Evolutionary conservation across 2,797 vertebrate species (phyloP).

Genomic region (Halcyon badia): DNA sequence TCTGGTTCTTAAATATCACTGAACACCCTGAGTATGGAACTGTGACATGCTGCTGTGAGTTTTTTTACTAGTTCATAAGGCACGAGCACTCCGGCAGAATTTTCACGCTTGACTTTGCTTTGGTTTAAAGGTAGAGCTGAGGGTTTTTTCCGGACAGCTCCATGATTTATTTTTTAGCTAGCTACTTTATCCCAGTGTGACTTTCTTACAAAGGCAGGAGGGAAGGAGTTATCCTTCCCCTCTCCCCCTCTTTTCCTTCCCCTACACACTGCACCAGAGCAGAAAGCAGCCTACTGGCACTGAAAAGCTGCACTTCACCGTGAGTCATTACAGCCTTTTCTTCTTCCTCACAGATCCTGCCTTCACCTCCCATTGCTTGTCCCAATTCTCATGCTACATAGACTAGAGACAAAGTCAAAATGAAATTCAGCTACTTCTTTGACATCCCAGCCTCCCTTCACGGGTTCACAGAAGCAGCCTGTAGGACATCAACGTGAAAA

Average conservation of each 20-base stretch:
- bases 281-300: neutral
- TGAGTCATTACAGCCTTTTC: neutral
- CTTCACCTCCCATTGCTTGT: rapidly evolving
- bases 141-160: neutral
- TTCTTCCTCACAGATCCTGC: neutral
- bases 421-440: rapidly evolving
- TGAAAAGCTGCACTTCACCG: neutral
- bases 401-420: neutral
- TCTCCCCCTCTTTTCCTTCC: neutral
- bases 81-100: neutral
- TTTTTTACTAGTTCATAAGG: rapidly evolving
- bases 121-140: neutral
- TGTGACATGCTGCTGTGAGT: rapidly evolving
- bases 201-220: neutral
- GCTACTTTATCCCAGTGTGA: neutral
- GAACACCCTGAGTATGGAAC: rapidly evolving
- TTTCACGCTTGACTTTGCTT: neutral
- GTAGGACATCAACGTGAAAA: rapidly evolving
- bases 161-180: neutral
- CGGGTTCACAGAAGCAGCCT: neutral
- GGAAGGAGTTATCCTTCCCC: neutral
- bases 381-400: rapidly evolving
- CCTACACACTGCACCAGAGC: neutral
- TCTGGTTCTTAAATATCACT: neutral
- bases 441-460: neutral